Conservation (phyloP, 2,113 vertebrate genomes). For the Labeo rohita region DNA sequence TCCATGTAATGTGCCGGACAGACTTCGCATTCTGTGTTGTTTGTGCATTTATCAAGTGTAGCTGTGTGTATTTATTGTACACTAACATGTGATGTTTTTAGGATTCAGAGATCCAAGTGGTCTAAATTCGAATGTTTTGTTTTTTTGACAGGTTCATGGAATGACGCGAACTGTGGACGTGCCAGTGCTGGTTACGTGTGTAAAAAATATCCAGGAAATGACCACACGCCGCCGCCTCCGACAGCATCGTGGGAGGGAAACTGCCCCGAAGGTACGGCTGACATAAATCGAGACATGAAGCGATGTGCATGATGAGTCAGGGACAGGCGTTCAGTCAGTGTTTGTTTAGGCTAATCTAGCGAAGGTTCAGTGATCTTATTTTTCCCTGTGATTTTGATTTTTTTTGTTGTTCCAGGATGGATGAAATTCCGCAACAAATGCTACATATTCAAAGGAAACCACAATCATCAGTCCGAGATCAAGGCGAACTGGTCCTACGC, state of each 20-base stretch:
- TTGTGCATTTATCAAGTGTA: background rate
- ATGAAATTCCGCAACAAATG: conserved; percentile 75
- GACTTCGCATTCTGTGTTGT: background rate
- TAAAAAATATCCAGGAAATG: conserved; percentile 73
- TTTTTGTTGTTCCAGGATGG: conserved; percentile 68
- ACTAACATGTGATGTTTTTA: background rate
- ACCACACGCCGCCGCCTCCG: conserved; percentile 73
- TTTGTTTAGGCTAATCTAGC: background rate
- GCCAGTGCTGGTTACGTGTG: conserved; percentile 74
- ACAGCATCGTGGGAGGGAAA: conserved; percentile 78
- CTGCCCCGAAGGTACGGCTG: conserved; percentile 72
- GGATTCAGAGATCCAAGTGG: background rate
- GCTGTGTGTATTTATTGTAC: background rate
- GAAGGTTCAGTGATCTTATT: background rate
- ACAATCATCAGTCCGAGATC: conserved; percentile 56
- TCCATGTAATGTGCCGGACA: background rate
- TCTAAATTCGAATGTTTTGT: background rate
- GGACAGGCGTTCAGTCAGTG: background rate
- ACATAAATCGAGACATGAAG: background rate
- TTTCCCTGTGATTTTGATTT: background rate
- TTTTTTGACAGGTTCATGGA: conserved; percentile 71
- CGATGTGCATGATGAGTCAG: background rate
- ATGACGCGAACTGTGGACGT: conserved; percentile 78
- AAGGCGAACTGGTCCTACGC: conserved; percentile 72
- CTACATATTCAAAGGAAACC: conserved; percentile 75